Percentiles rank a stretch among this genome's conserved stretches.
Evolutionary conservation across 2,113 vertebrate genomes (phyloP).

Genomic region (Eulemur rufifrons): DNA sequence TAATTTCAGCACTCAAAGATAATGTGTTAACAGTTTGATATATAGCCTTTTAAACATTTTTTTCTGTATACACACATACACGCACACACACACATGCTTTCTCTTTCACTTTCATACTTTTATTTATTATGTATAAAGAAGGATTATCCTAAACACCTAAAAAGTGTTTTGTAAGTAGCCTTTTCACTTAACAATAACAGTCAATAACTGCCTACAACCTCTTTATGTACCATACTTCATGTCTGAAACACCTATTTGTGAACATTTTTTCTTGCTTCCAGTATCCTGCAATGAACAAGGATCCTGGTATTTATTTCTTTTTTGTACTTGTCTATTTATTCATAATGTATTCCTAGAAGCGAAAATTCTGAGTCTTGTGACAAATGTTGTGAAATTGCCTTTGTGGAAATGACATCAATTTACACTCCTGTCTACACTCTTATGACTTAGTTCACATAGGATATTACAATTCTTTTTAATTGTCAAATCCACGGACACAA

Average conservation of each 20-base stretch:
- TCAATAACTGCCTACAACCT: background rate
- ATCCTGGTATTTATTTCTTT: background rate
- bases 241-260: background rate
- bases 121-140: background rate
- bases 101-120: background rate
- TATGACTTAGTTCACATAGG: background rate
- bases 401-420: background rate
- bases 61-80: background rate
- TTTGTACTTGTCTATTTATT: background rate
- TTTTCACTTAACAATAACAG: background rate
- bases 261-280: background rate
- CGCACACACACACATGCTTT: no score
- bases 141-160: background rate
- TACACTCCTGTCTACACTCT: no score
- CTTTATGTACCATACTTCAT: background rate
- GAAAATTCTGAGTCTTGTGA: background rate
- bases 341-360: background rate
- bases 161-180: background rate
- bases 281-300: background rate
- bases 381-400: background rate
- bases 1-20: background rate
- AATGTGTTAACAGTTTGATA: background rate
- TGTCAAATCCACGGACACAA: background rate
- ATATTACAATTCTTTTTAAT: background rate
- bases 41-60: background rate